Evolutionary conservation across 2,888 invertebrate genomes (phyloP), one percentile per base, ranked within the genome.

Genomic region (Zygogramma bicolorata): DNA sequence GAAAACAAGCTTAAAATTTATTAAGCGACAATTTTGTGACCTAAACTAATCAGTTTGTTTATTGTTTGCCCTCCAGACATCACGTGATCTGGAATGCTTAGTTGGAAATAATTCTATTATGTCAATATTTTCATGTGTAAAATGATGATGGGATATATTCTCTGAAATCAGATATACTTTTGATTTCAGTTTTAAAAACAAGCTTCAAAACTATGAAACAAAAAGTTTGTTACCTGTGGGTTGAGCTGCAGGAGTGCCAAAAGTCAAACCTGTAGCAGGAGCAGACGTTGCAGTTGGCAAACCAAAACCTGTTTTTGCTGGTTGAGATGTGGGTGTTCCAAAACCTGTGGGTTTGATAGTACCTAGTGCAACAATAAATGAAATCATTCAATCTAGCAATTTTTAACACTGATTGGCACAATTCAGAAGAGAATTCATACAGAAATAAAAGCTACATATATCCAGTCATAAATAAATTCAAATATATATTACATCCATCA

Each of bases 221-320:
- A 53, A 15, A 46, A 10, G n/a, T 0, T 18, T 53, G n/a, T 53
- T 53, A 53, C 53, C 53, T 53, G 53, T 20, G 34, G 65, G 15
- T n/a, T 73, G 18, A 15, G 81, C 70, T 7, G 82, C 57, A 10
- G 84, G 27, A 10, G 79, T 60, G 27, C 83, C 83, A 74, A 85
- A 85, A 27, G 75, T 69, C 68, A 82, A 76, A 15, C 84, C 80
- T 22, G 77, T 77, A 6, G 83, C 68, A 8, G 82, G 71, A 10
- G 84, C 77, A 59, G 81, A 31, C n/a, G 78, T 72, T 49, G 42
- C 57, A n/a, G 77, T 62, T 3, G 66, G 20, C 40, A 81, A 81
- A 61, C 68, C 73, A 22, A 81, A 75, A 20, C 79, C 76, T 40
- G 73, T 71, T 20, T 71, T 68, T 8, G 74, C 18, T 34, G 71